Conservation (phyloP, 2,797 vertebrate species). For the Podarcis lilfordi region DNA sequence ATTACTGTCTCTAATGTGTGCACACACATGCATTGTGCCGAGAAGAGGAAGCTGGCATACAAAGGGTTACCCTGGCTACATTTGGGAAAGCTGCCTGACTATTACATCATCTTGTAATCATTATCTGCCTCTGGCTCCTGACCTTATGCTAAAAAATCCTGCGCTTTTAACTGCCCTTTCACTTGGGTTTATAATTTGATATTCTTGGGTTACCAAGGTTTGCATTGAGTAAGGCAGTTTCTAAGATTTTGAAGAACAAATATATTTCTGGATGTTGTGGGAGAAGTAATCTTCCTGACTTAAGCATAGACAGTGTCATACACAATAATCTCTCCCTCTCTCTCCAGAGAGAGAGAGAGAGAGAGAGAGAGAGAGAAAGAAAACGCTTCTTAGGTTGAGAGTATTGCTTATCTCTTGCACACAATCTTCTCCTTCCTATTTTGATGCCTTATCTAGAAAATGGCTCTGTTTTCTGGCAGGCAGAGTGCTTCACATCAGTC, state of each 20-base stretch:
- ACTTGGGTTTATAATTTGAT: conserved; percentile 54
- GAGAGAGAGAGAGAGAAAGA: background rate
- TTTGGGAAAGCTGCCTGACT: conserved; percentile 56
- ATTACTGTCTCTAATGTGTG: background rate
- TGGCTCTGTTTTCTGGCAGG: conserved; percentile 31
- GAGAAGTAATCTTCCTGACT: background rate
- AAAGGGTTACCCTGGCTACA: conserved; percentile 52
- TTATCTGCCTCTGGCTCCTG: conserved; percentile 65
- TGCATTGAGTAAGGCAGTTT: conserved; percentile 4
- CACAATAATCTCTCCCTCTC: background rate
- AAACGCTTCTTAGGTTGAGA: background rate
- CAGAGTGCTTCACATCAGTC: conserved; percentile 20
- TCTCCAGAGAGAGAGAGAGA: background rate
- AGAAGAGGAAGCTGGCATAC: conserved; percentile 47
- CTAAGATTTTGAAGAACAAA: conserved; percentile 50
- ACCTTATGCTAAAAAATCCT: conserved; percentile 59
- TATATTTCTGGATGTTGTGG: conserved; percentile 22
- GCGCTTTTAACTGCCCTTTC: conserved; percentile 62
- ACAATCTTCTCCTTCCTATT: background rate
- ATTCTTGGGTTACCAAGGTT: conserved; percentile 33
- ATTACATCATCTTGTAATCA: conserved; percentile 70
- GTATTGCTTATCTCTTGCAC: background rate
- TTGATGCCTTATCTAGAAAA: conserved; percentile 24
- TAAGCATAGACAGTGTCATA: background rate
- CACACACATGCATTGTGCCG: background rate